Percentiles rank a stretch among this genome's conserved stretches.
Evolutionary conservation across 2,113 vertebrate genomes (phyloP).

Genomic region (Nyctereutes procyonoides): DNA sequence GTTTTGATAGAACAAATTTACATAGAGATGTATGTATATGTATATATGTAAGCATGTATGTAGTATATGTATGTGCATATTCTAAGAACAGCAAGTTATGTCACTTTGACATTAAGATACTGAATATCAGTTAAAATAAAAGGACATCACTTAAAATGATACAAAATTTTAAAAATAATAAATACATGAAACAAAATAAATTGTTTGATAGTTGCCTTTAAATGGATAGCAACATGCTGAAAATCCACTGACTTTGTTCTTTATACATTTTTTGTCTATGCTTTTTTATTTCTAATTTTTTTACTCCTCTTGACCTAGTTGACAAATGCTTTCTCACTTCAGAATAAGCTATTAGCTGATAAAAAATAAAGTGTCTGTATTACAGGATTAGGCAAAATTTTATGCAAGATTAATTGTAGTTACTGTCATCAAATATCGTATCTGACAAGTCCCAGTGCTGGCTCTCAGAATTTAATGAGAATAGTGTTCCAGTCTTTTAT

Average conservation of each 20-base stretch:
- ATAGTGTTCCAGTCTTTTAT: constrained; percentile 11
- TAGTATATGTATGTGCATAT: background rate
- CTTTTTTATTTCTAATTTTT: constrained; percentile 26
- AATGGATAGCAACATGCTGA: background rate
- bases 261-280: background rate
- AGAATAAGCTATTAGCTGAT: constrained; percentile 38
- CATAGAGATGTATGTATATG: background rate
- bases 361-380: constrained; percentile 59
- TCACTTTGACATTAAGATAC: background rate
- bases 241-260: background rate
- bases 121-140: background rate
- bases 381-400: constrained; percentile 64
- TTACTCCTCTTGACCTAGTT: constrained; percentile 53
- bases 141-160: background rate
- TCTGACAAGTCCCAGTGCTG: background rate
- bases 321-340: constrained; percentile 62
- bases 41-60: rapidly evolving
- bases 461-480: constrained; percentile 70
- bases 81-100: background rate
- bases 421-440: constrained; percentile 65
- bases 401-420: constrained; percentile 71
- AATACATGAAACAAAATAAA: background rate
- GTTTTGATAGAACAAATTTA: background rate
- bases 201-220: background rate
- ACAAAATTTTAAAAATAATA: background rate